phyloP scores from a whole-genome alignment of 2,113 vertebrate genomes.

The Oenanthe melanoleuca region DNA sequence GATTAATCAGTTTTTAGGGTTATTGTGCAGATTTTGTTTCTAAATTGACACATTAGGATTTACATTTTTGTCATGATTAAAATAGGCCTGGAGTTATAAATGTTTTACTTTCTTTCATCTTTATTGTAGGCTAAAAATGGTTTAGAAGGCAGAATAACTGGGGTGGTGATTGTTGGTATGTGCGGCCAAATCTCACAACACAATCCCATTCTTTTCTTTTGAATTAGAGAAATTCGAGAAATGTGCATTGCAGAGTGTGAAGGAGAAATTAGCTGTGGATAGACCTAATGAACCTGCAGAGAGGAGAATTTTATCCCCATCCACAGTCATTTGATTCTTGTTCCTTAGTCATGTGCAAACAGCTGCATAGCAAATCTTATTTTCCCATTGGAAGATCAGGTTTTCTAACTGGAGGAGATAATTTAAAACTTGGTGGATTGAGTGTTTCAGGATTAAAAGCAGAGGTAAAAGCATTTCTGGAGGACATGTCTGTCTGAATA shows the following conservation, averaged over 20 bases:
- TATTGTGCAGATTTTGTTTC: constrained; percentile 66
- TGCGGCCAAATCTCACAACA: constrained; percentile 14
- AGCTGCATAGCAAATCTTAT: neutral
- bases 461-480: neutral
- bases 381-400: neutral
- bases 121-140: constrained; percentile 27
- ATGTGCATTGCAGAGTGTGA: constrained; percentile 30
- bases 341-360: constrained; percentile 8
- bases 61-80: constrained; percentile 52
- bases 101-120: constrained; percentile 56
- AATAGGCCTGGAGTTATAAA: constrained; percentile 48
- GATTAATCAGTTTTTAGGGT: constrained; percentile 64
- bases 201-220: constrained; percentile 25
- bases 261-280: constrained; percentile 25
- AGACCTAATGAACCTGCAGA: constrained; percentile 27
- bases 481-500: neutral
- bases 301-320: constrained; percentile 10
- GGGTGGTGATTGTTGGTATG: neutral
- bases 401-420: neutral
- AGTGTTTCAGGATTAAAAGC: constrained; percentile 15
- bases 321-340: neutral
- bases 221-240: constrained; percentile 43
- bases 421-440: neutral
- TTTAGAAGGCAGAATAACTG: constrained; percentile 34
- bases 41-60: constrained; percentile 56